A percentile compares a stretch with the other conserved stretches of the same genome.
Conservation (phyloP, 2,888 invertebrate species). For the Caenorhabditis japonica region DNA sequence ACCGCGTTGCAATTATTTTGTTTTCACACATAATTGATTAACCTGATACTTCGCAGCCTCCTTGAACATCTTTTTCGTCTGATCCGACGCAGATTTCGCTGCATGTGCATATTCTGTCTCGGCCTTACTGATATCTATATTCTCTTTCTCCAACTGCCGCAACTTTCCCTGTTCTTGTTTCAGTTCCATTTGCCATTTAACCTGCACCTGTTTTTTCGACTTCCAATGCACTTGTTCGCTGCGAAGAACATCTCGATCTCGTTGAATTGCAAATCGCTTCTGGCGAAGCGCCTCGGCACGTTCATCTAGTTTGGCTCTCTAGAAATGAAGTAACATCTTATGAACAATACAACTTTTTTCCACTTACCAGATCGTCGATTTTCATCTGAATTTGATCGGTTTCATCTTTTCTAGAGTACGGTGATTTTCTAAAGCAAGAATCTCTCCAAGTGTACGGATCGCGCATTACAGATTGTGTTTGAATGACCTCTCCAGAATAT, state of each 20-base stretch:
- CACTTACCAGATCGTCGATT: slow-evolving; percentile 2
- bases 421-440: background rate
- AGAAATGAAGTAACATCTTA: background rate
- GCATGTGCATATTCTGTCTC: slow-evolving; percentile 30
- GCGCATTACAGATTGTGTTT: slow-evolving; percentile 23
- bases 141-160: slow-evolving; percentile 9
- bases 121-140: slow-evolving; percentile 38
- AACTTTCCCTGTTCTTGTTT: background rate
- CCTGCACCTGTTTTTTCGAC: slow-evolving; percentile 9
- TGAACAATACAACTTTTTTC: too few species aligned
- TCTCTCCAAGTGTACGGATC: background rate
- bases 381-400: background rate
- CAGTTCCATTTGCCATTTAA: slow-evolving; percentile 15
- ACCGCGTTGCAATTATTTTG: too few species aligned
- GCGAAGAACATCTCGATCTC: slow-evolving; percentile 10
- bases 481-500: slow-evolving; percentile 41
- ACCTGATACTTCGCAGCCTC: background rate
- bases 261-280: slow-evolving; percentile 8
- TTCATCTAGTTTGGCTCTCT: slow-evolving; percentile 3
- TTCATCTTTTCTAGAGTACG: background rate
- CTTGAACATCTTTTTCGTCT: slow-evolving; percentile 7
- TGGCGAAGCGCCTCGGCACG: background rate
- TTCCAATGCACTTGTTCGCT: slow-evolving; percentile 16
- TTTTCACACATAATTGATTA: too few species aligned
- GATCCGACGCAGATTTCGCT: background rate